Evolutionary conservation across 2,797 vertebrate genomes (phyloP).

Genomic region (Myotis vivesi): DNA sequence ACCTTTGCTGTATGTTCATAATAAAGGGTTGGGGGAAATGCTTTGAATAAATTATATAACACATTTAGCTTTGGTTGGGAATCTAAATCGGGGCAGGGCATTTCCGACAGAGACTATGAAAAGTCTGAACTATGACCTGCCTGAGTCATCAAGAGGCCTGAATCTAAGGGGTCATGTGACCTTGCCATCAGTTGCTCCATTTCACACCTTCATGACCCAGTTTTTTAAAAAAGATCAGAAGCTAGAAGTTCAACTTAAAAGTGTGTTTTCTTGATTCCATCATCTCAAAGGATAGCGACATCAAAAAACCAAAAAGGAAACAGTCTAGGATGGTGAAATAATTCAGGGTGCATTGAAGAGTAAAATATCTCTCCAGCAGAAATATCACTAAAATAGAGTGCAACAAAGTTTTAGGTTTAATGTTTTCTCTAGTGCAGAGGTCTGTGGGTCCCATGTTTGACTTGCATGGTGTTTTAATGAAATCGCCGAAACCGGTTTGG

Average conservation of each 20-base stretch:
- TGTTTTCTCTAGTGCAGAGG: not conserved
- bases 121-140: not conserved
- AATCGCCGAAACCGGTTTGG: too few species aligned
- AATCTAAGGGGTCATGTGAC: not conserved
- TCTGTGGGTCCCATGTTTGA: not conserved
- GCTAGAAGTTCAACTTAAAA: not conserved
- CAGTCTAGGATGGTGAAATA: not conserved
- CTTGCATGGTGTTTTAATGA: not conserved
- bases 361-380: not conserved
- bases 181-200: not conserved
- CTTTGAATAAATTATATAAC: not conserved
- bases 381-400: not conserved
- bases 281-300: not conserved
- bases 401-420: not conserved
- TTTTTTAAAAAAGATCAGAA: not conserved
- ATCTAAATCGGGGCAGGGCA: not conserved
- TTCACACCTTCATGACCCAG: not conserved
- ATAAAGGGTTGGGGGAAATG: not conserved
- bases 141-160: not conserved
- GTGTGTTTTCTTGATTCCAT: not conserved
- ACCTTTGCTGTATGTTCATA: not conserved
- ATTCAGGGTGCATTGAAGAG: not conserved
- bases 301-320: not conserved
- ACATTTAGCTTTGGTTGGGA: not conserved
- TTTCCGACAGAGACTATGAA: not conserved